A percentile compares a stretch with the other conserved stretches of the same genome.
These are phyloP conservation scores for Crax fasciolata DNA, from an alignment of 2,797 vertebrate genomes.

Conservation along the genomic window DNA sequence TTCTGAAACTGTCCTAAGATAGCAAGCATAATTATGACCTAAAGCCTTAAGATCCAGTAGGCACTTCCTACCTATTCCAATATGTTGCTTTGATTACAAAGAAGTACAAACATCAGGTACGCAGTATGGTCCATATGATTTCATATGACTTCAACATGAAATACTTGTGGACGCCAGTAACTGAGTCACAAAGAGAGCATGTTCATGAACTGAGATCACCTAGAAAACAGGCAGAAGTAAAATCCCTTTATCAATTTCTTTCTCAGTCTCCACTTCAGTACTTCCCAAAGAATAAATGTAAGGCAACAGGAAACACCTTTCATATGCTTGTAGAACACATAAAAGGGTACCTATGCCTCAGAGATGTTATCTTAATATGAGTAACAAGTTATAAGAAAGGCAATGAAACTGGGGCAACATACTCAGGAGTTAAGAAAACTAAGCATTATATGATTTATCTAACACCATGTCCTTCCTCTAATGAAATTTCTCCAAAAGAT, in stretches of 20 bases:
- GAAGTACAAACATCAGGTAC: background rate
- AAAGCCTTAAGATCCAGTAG: background rate
- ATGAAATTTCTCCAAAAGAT: background rate
- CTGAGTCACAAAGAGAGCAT: background rate
- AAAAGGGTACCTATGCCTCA: background rate
- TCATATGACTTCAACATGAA: background rate
- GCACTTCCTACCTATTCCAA: background rate
- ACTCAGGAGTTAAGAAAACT: background rate
- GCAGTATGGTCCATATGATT: background rate
- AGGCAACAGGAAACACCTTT: background rate
- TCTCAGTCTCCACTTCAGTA: background rate
- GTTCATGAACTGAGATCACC: accelerated
- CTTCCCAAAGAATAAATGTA: background rate
- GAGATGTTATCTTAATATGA: background rate
- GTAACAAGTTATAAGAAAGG: constrained; percentile 6
- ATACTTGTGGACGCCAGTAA: background rate
- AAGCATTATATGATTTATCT: background rate
- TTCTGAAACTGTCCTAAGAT: accelerated
- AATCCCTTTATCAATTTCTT: background rate
- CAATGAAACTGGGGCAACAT: background rate
- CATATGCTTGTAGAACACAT: background rate
- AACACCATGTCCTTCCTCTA: background rate
- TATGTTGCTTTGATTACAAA: background rate
- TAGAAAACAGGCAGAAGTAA: background rate
- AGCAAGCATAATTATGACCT: background rate